phyloP scores from a whole-genome alignment of 2,888 invertebrate species.

The Thysanoteuthis rhombus region DNA sequence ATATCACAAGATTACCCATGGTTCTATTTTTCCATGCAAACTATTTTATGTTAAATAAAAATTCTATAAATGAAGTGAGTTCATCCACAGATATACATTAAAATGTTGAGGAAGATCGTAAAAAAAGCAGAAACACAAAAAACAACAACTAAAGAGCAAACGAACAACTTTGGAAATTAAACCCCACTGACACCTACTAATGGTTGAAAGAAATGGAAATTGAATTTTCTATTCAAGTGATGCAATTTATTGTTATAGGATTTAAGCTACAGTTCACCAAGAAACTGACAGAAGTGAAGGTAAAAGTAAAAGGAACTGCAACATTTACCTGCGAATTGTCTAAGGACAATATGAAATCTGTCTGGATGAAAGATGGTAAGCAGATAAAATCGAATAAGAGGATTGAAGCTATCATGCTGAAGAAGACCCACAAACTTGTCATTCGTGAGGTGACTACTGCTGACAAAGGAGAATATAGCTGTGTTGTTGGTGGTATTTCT shows the following conservation, averaged over 20 bases:
- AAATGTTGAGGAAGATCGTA: too few relatives aligned
- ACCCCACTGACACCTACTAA: too few relatives aligned
- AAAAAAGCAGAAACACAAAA: too few relatives aligned
- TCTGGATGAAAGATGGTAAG: neutral
- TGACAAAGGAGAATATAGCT: neutral
- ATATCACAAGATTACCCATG: too few relatives aligned
- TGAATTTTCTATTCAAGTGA: too few relatives aligned
- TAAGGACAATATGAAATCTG: neutral
- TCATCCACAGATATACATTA: too few relatives aligned
- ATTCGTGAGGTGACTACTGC: neutral
- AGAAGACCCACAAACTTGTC: constrained; percentile 20
- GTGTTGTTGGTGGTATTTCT: neutral
- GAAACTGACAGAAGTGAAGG: neutral
- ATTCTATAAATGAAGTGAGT: too few relatives aligned
- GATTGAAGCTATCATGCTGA: neutral
- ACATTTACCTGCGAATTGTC: constrained; percentile 24
- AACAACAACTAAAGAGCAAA: too few relatives aligned
- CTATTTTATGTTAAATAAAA: too few relatives aligned
- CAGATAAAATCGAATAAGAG: neutral
- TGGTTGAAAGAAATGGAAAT: too few relatives aligned
- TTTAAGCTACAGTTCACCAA: neutral
- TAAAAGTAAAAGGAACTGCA: neutral
- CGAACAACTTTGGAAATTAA: too few relatives aligned
- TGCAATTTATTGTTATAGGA: neutral
- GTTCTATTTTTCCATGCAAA: too few relatives aligned